These are phyloP conservation scores for Euwallacea fornicatus DNA, from an alignment of 1,140 invertebrate species.

Conservation along the genomic window DNA sequence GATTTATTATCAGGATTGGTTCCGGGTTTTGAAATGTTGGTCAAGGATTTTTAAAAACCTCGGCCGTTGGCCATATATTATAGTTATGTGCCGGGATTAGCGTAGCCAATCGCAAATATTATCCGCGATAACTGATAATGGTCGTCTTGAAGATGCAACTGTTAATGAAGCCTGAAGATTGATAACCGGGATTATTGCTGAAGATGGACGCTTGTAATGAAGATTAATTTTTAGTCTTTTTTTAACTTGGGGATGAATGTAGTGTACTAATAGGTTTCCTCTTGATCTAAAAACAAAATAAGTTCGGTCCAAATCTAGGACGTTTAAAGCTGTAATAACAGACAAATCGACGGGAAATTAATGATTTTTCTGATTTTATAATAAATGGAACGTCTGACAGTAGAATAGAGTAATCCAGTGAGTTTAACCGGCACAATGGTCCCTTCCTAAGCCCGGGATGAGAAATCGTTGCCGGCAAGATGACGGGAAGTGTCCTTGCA, in stretches of 20 bases:
- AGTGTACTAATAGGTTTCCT: no score
- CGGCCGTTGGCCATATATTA: conserved; percentile 15
- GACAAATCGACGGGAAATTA: conserved; percentile 34
- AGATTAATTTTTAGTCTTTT: background rate
- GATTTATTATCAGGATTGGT: conserved; percentile 26
- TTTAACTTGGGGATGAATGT: background rate
- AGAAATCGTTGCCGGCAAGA: conserved; percentile 21
- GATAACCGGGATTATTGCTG: background rate
- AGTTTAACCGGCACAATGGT: conserved; percentile 34
- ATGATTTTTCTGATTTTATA: conserved; percentile 34
- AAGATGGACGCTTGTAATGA: background rate
- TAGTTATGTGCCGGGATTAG: conserved; percentile 14
- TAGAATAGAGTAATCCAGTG: conserved; percentile 30
- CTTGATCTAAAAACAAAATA: background rate
- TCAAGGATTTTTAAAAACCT: conserved; percentile 28
- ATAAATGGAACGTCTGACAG: conserved; percentile 31
- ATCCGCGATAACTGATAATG: background rate
- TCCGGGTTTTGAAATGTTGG: conserved; percentile 26
- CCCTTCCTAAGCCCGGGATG: conserved; percentile 25
- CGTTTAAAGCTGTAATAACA: conserved; percentile 30
- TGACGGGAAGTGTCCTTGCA: conserved; percentile 23
- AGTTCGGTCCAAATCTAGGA: conserved; percentile 4
- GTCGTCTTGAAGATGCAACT: background rate
- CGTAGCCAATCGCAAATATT: conserved; percentile 15
- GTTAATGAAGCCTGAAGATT: no score